phyloP scores from a whole-genome alignment of 35 echinoderm and acorn worm species.

The Amphiura filiformis region DNA sequence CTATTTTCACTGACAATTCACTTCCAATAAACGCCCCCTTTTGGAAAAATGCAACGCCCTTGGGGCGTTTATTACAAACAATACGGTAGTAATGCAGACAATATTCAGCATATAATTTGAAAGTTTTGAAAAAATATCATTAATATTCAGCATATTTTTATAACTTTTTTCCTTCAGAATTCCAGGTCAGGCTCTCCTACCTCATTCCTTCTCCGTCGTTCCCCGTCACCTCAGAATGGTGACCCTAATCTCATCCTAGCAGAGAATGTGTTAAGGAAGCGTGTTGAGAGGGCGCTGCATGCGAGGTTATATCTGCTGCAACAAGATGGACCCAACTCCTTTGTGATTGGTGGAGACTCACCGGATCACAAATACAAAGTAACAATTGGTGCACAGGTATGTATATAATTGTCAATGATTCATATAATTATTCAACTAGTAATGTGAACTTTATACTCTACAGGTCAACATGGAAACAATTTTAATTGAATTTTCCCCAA shows the following conservation, averaged over 20 bases:
- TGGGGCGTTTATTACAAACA: too few species aligned
- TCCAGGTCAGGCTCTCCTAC: constrained; percentile 29
- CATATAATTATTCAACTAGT: too few species aligned
- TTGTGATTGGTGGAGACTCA: constrained; percentile 86
- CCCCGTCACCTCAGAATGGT: constrained; percentile 68
- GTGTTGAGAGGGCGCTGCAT: constrained; percentile 89
- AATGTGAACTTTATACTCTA: neutral
- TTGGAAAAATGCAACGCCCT: too few species aligned
- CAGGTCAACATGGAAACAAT: neutral
- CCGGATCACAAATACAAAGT: constrained; percentile 96
- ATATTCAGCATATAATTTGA: too few species aligned
- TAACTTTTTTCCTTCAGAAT: neutral
- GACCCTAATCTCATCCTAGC: constrained; percentile 58
- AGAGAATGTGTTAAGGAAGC: constrained; percentile 71
- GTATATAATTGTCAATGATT: too few species aligned
- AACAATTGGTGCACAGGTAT: constrained; percentile 89
- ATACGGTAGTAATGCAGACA: too few species aligned
- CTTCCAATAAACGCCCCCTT: too few species aligned
- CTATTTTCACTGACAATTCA: too few species aligned
- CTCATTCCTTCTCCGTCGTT: constrained; percentile 20
- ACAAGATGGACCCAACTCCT: constrained; percentile 91
- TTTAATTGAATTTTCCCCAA: neutral
- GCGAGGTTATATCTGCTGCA: constrained; percentile 83
- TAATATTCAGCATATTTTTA: too few species aligned
- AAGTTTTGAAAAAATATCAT: too few species aligned